Evolutionary conservation across 2,797 vertebrate genomes (phyloP).

Genomic region (Intellagama lesueurii): DNA sequence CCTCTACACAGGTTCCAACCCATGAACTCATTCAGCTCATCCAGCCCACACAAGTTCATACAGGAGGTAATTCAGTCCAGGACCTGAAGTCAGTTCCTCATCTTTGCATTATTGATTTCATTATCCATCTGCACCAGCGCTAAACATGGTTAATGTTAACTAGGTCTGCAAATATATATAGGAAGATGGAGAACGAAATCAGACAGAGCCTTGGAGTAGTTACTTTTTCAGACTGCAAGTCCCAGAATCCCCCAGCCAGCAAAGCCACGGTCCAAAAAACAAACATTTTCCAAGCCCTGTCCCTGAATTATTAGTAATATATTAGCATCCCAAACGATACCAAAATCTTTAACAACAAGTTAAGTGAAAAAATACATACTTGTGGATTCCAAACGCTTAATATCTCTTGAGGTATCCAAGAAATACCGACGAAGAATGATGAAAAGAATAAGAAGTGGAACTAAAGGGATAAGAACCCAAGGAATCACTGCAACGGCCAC

Average conservation of each 20-base stretch:
- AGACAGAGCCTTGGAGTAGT: background rate
- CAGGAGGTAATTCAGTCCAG: too few relatives aligned
- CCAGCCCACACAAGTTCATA: too few relatives aligned
- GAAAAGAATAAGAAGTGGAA: constrained; percentile 86
- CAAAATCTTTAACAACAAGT: constrained; percentile 36
- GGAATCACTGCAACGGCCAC: constrained; percentile 87
- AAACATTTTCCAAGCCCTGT: background rate
- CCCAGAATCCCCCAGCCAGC: background rate
- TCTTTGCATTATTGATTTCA: background rate
- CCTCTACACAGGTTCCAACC: too few relatives aligned
- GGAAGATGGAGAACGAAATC: background rate
- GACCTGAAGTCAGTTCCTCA: too few relatives aligned
- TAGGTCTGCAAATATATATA: background rate
- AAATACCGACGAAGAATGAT: constrained; percentile 87
- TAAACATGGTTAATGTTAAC: background rate
- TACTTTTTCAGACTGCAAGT: background rate
- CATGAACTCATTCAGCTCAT: too few relatives aligned
- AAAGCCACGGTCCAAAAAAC: background rate
- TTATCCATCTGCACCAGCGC: background rate
- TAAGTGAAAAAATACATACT: constrained; percentile 79
- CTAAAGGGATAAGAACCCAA: constrained; percentile 86
- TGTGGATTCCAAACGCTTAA: constrained; percentile 91
- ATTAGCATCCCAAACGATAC: constrained; percentile 44
- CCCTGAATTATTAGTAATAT: background rate
- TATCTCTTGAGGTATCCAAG: constrained; percentile 89